phyloP scores from a whole-genome alignment of 2,113 vertebrate species.

The Hippocampus zosterae region DNA sequence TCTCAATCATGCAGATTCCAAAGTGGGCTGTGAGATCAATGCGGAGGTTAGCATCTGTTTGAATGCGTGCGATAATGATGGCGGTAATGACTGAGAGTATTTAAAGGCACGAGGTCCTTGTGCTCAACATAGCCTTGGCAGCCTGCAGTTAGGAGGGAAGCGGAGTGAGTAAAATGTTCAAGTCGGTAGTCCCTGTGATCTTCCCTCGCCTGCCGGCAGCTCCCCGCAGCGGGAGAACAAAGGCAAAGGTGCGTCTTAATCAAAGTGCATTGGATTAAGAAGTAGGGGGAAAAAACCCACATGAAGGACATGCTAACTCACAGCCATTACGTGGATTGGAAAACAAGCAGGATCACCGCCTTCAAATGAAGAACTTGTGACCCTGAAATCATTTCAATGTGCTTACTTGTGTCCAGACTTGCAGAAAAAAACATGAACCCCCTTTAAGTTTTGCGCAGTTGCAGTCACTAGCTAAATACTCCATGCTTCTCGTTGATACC shows the following conservation, averaged over 20 bases:
- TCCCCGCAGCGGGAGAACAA: conserved; percentile 64
- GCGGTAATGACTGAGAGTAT: conserved; percentile 32
- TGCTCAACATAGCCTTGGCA: conserved; percentile 5
- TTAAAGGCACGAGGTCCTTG: conserved; percentile 40
- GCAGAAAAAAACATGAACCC: conserved; percentile 10
- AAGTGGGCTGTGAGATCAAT: conserved; percentile 21
- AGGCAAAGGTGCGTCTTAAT: conserved; percentile 58
- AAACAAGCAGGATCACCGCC: conserved; percentile 58
- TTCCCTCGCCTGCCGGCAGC: conserved; percentile 35
- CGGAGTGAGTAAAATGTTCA: conserved; percentile 61
- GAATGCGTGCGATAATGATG: conserved; percentile 29
- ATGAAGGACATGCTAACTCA: conserved; percentile 56
- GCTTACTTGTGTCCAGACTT: conserved; percentile 43
- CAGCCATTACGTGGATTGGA: conserved; percentile 52
- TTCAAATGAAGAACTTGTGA: conserved; percentile 62
- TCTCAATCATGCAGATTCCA: not conserved
- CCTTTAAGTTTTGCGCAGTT: not conserved
- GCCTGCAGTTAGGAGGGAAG: conserved; percentile 50
- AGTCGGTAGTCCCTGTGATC: conserved; percentile 57
- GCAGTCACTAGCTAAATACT: conserved; percentile 16
- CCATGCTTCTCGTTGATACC: no score
- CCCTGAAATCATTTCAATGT: conserved; percentile 64
- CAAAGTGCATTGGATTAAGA: conserved; percentile 69
- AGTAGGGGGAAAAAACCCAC: conserved; percentile 35
- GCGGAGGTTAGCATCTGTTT: conserved; percentile 29